These are phyloP conservation scores for Aphaenogaster floridana DNA, from an alignment of 1,140 invertebrate genomes.

Conservation along the genomic window DNA sequence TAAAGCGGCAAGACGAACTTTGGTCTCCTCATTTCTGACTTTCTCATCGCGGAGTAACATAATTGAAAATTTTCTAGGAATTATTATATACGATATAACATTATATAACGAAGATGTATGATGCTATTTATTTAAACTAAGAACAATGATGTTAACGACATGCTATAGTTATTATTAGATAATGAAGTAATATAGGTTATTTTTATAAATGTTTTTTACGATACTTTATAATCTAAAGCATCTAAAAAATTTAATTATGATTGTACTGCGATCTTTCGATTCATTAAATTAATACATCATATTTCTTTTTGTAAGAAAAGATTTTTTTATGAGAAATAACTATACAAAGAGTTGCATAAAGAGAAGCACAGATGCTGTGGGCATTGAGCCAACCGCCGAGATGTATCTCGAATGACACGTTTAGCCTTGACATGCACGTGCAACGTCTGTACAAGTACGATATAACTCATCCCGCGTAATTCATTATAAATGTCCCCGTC, in stretches of 20 bases:
- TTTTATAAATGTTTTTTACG: neutral
- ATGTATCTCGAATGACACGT: constrained; percentile 1
- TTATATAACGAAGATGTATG: neutral
- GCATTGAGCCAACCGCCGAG: neutral
- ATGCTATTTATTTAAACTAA: neutral
- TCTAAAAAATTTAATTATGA: neutral
- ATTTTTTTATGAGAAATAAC: neutral
- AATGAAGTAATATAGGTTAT: neutral
- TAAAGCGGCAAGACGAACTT: neutral
- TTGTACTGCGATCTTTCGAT: neutral
- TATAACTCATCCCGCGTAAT: constrained; percentile 21
- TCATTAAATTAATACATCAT: neutral
- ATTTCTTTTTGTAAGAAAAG: neutral
- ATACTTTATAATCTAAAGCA: neutral
- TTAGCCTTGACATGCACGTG: constrained; percentile 46
- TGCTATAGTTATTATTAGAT: neutral
- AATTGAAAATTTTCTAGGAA: constrained; percentile 2
- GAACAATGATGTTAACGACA: too few species aligned
- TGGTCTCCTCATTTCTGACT: constrained; percentile 8
- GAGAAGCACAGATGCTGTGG: neutral
- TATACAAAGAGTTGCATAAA: neutral
- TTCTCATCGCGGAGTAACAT: neutral
- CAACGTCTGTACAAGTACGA: neutral
- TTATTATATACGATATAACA: neutral
- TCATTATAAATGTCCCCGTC: constrained; percentile 5